Evolutionary conservation across 2,888 invertebrate species (phyloP), one percentile per base, ranked within the genome.

Genomic region (Drosophila phalerata): DNA sequence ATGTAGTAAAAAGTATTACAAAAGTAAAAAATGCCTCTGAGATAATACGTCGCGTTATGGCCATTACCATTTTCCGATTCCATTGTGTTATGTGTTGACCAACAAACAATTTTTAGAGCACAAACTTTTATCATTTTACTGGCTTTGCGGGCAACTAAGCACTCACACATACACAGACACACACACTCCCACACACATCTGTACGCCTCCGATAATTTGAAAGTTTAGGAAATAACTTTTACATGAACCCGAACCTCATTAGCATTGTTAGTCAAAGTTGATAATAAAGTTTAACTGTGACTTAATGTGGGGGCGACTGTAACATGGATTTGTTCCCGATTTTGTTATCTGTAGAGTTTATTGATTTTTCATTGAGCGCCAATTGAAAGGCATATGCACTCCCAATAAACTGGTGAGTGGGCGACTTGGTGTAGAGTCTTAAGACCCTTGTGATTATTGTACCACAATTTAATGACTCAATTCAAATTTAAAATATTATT

Each of bases 241-340:
- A 43, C 68, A 55, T 74, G 40, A 38, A 52, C 13, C 25, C 37
- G 65, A 47, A 64, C 66, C 82, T 89, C 82, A 83, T 83, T 83
- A 89, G 89, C 82, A 72, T 89, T 87, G 75, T 88, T 78, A 75
- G 68, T 49, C 69, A 76, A 89, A 89, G 85, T 78, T 89, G 88
- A 74, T 87, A 70, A 77, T 66, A 77, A 85, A 74, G 66, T 85
- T 87, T 19, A 60, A 22, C 55, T 45, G 17, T 60, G 53, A 51
- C 37, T 65, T 57, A 43, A 28, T 52, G 64, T 5, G 69, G 13
- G 15, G 51, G 30, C 79, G 48, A 52, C 22, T 66, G 53, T 66
- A 43, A n/a, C 38, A 45, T 49, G 30, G 45, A 34, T 38, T 48
- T 43, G 22, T 32, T 57, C 45, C 55, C 28, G 52, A 77, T 69